These are phyloP conservation scores for Platysteira castanea DNA, from an alignment of 2,113 vertebrate genomes.

Conservation along the genomic window DNA sequence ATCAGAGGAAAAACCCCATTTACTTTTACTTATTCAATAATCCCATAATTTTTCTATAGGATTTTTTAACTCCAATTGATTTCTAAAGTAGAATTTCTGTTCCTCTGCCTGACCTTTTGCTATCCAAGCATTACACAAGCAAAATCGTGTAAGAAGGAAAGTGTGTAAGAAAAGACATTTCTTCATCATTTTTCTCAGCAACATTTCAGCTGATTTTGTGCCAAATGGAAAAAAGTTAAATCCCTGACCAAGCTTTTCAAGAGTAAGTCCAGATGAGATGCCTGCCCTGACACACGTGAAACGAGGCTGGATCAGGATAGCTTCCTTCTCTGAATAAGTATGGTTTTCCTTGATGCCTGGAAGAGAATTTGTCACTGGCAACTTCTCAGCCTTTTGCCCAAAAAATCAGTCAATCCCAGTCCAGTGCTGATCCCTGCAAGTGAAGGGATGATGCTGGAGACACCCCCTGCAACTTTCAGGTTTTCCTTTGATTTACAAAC, in stretches of 20 bases:
- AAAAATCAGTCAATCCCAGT: not conserved
- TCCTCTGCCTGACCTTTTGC: not conserved
- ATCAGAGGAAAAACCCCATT: not conserved
- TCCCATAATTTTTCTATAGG: not conserved
- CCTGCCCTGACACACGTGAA: not conserved
- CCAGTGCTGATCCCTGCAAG: not conserved
- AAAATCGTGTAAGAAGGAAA: not conserved
- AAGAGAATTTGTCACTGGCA: not conserved
- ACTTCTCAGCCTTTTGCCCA: not conserved
- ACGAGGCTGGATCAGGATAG: not conserved
- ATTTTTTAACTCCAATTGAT: not conserved
- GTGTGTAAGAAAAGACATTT: not conserved
- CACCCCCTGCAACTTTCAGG: not conserved
- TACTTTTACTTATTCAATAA: conserved; percentile 19
- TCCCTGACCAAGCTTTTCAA: not conserved
- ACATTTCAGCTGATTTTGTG: not conserved
- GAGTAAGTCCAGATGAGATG: not conserved
- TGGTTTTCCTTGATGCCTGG: not conserved
- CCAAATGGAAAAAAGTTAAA: conserved; percentile 40
- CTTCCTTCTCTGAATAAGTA: not conserved
- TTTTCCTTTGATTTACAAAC: not conserved
- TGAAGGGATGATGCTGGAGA: not conserved
- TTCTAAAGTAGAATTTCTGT: not conserved
- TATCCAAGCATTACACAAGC: not conserved
- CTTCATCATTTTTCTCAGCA: not conserved